Percentiles rank a stretch among this genome's conserved stretches.
Conservation (phyloP, 2,113 vertebrate species). For the Hemicordylus capensis region DNA sequence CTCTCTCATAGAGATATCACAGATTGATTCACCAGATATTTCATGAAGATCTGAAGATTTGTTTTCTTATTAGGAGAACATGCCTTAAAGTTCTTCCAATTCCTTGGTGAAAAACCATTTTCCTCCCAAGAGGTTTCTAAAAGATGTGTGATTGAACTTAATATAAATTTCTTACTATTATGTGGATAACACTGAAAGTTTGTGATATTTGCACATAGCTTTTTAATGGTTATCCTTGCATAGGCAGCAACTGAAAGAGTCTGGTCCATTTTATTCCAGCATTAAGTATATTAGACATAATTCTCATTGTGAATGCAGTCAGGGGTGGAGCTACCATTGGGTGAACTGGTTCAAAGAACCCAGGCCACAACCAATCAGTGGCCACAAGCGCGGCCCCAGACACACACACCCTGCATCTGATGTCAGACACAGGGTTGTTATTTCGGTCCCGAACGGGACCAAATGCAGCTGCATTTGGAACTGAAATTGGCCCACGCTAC, state of each 20-base stretch:
- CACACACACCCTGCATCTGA: no score
- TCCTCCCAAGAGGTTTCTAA: neutral
- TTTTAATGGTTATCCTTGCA: neutral
- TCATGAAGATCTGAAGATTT: neutral
- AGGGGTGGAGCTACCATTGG: no score
- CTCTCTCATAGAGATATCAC: constrained; percentile 25
- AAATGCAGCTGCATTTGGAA: no score
- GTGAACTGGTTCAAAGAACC: no score
- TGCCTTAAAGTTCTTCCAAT: neutral
- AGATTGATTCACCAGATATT: neutral
- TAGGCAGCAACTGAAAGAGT: neutral
- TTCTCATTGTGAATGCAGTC: no score
- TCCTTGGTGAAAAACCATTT: neutral
- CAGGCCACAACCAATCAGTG: no score
- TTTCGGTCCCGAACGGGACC: no score
- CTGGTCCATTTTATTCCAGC: neutral
- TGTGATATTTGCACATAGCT: neutral
- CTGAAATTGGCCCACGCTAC: no score
- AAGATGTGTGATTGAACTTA: neutral
- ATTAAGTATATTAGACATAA: neutral
- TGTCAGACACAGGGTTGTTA: no score
- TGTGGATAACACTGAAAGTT: neutral
- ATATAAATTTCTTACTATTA: neutral
- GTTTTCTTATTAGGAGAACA: neutral
- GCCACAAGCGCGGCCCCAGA: no score